Evolutionary conservation across 64 coral and sea anemone genomes (phyloP).

Genomic region (Stichodactyla mertensii): DNA sequence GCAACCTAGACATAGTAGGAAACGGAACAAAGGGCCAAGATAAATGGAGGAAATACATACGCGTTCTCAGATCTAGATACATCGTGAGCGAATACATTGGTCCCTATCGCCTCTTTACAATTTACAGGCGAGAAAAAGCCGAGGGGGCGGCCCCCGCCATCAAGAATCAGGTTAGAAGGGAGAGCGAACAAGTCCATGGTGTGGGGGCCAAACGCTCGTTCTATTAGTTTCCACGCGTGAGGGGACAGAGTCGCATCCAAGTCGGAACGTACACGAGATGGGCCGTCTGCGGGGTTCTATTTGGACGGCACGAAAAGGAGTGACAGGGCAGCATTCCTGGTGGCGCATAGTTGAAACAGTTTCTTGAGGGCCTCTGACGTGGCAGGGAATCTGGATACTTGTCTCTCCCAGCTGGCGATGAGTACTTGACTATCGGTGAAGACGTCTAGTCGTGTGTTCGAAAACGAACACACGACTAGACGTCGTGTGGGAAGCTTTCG

Average conservation of each 20-base stretch:
- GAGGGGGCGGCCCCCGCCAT: conserved; percentile 1
- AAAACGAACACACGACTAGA: no score
- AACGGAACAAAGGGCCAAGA: no score
- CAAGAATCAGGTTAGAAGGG: conserved; percentile 14
- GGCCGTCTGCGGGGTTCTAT: conserved; percentile 38
- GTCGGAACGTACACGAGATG: conserved; percentile 30
- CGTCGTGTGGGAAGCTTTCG: background rate
- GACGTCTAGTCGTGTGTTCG: background rate
- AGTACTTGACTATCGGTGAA: conserved; percentile 15
- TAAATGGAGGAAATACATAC: no score
- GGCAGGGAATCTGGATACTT: conserved; percentile 1
- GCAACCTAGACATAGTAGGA: no score
- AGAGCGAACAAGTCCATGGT: conserved; percentile 51
- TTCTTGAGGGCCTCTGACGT: background rate
- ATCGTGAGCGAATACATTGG: no score
- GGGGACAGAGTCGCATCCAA: conserved; percentile 23
- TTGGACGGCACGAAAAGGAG: conserved; percentile 40
- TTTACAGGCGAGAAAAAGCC: background rate
- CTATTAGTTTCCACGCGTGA: conserved; percentile 1
- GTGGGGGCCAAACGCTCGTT: conserved; percentile 49
- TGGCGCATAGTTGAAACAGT: background rate
- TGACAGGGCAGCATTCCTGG: background rate
- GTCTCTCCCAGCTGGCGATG: conserved; percentile 23
- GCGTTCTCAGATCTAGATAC: no score
- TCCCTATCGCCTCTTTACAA: background rate